Evolutionary conservation across 2,888 invertebrate species (phyloP), one percentile per base, ranked within the genome.

Genomic region (Hedya salicella): DNA sequence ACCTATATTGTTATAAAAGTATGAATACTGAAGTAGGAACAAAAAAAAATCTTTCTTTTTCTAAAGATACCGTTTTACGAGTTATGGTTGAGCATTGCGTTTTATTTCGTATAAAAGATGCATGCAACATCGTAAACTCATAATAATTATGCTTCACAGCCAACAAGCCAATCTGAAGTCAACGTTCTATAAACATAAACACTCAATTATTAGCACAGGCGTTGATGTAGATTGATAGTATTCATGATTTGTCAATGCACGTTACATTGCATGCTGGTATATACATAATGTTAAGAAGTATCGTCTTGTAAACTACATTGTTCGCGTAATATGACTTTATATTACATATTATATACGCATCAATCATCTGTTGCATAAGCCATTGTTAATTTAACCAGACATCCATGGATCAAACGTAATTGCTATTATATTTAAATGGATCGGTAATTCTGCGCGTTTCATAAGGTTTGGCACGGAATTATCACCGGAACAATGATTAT

Each of bases 381-480:
- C 16, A 46, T 65, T 60, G 66, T 54, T 30, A 32, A 54, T 54
- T 32, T 66, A 54, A 61, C 54, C 9, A 61, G 66, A 61, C 54
- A 36, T 57, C 50, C 52, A 59, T 61, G 36, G 16, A 40, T 61
- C 48, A 49, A 54, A 40, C 40, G 53, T 66, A 66, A 61, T 54
- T 48, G 48, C 40, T 21, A 46, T 59, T 53, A 59, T 52, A 65
- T 65, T 52, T 53, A 46, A 46, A 52, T 59, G 44, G 17, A 59
- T 52, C 21, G 21, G 32, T 46, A 32, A 56, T 57, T 49, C 49
- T 32, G 42, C 32, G 30, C n/a, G 48, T 56, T 56, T 63, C 39
- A 49, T 48, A 54, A 62, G 48, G 19, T 49, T 25, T 25, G 36
- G 3, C 40, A 42, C 8, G 16, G 17, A 17, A 32, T 61, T 30